These are phyloP conservation scores for Cettia cetti DNA, from an alignment of 2,113 vertebrate species.

Conservation along the genomic window DNA sequence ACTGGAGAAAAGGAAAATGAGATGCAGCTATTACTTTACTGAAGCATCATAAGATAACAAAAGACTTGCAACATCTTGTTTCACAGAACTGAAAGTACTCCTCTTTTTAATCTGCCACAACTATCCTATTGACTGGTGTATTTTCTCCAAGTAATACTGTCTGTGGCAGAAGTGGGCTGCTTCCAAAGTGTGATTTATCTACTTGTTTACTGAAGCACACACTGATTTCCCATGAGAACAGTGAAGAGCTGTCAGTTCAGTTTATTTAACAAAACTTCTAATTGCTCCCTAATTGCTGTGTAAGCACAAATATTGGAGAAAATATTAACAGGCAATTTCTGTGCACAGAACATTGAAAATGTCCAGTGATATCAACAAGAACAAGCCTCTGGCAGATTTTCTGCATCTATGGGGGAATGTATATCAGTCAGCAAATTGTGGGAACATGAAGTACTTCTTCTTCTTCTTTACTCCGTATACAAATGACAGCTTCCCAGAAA, in stretches of 20 bases:
- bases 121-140: background rate
- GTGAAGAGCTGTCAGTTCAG: background rate
- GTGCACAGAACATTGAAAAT: background rate
- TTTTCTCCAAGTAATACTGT: background rate
- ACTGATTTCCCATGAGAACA: background rate
- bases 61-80: background rate
- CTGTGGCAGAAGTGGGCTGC: background rate
- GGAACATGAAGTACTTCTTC: background rate
- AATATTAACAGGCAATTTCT: background rate
- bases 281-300: background rate
- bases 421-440: background rate
- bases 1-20: background rate
- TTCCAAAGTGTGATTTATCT: background rate
- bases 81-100: background rate
- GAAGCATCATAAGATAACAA: background rate
- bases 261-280: background rate
- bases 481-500: background rate
- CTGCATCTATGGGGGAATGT: background rate
- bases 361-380: background rate
- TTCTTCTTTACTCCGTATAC: background rate
- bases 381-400: background rate
- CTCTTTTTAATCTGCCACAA: background rate
- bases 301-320: background rate
- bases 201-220: background rate
- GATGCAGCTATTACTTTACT: background rate